Percentiles rank a stretch among this genome's conserved stretches.
phyloP scores from a whole-genome alignment of 1,140 invertebrate genomes.

The Neodiprion fabricii region DNA sequence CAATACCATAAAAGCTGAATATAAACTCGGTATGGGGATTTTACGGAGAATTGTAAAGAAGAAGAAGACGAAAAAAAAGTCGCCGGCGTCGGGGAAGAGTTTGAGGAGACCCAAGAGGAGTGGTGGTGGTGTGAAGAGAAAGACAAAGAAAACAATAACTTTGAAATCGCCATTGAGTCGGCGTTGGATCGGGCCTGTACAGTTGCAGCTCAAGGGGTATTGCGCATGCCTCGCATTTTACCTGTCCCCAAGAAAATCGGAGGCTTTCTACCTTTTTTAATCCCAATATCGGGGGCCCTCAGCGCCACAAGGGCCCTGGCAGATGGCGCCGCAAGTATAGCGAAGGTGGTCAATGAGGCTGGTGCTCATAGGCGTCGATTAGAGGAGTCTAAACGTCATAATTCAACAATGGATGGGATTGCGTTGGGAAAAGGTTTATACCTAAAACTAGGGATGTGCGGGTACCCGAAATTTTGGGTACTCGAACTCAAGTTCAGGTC shows the following conservation, averaged over 20 bases:
- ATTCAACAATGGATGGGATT: slow-evolving; percentile 44
- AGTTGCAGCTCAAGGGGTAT: neutral
- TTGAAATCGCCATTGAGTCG: neutral
- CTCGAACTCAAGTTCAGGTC: too few relatives aligned
- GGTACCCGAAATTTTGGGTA: too few relatives aligned
- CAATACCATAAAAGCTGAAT: slow-evolving; percentile 46
- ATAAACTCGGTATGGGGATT: slow-evolving; percentile 34
- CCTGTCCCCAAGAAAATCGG: slow-evolving; percentile 39
- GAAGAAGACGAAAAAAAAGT: slow-evolving; percentile 6
- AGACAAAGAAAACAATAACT: neutral
- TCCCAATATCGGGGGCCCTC: slow-evolving; percentile 48
- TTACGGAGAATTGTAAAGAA: slow-evolving; percentile 25
- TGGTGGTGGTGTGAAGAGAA: neutral
- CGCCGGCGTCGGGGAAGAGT: neutral
- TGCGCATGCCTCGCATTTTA: neutral
- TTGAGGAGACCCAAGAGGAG: neutral
- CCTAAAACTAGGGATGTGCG: slow-evolving; percentile 15
- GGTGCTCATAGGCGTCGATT: slow-evolving; percentile 35
- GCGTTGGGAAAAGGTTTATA: slow-evolving; percentile 45
- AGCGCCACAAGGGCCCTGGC: slow-evolving; percentile 42
- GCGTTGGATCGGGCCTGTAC: neutral
- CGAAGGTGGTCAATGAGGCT: slow-evolving; percentile 42
- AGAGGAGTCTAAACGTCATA: slow-evolving; percentile 42
- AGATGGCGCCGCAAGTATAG: slow-evolving; percentile 43
- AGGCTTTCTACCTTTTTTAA: slow-evolving; percentile 41